Evolutionary conservation across 1,140 invertebrate genomes (phyloP).

Genomic region (Himalopsyche phryganea): DNA sequence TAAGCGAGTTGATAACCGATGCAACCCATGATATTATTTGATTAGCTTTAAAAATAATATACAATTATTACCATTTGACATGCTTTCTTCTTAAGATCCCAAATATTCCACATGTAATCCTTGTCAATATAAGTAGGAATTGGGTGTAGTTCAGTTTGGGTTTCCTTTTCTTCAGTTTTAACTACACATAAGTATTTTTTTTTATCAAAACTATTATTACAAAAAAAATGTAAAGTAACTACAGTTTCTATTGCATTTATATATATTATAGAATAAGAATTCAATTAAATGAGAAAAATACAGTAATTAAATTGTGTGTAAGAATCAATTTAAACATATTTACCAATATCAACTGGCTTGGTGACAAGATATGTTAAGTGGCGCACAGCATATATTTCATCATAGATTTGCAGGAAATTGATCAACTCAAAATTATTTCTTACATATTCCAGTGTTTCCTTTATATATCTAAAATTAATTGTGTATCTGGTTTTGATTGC

Average conservation of each 20-base stretch:
- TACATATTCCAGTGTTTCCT: constrained; percentile 53
- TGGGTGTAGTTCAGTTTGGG: constrained; percentile 71
- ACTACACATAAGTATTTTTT: constrained; percentile 35
- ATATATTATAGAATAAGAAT: no score
- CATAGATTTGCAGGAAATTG: constrained; percentile 56
- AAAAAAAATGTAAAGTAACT: neutral
- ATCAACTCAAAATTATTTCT: constrained; percentile 58
- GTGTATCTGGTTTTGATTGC: neutral
- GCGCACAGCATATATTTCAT: constrained; percentile 50
- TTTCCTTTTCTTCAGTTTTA: constrained; percentile 54
- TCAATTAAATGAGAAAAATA: no score
- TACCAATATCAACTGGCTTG: constrained; percentile 14
- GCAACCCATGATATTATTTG: constrained; percentile 13
- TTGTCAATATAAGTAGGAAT: constrained; percentile 60
- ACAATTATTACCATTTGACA: constrained; percentile 59
- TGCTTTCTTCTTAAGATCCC: constrained; percentile 68
- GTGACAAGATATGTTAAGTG: constrained; percentile 33
- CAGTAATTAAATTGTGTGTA: no score
- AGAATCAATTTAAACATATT: constrained; percentile 8
- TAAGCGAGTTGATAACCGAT: no score
- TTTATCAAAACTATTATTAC: neutral
- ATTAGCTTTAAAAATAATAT: no score
- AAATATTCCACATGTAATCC: constrained; percentile 72
- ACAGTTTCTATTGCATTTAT: no score
- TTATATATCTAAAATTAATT: constrained; percentile 49